A percentile compares a stretch with the other conserved stretches of the same genome.
These are phyloP conservation scores for Tor tambroides DNA, from an alignment of 2,113 vertebrate species.

Conservation along the genomic window DNA sequence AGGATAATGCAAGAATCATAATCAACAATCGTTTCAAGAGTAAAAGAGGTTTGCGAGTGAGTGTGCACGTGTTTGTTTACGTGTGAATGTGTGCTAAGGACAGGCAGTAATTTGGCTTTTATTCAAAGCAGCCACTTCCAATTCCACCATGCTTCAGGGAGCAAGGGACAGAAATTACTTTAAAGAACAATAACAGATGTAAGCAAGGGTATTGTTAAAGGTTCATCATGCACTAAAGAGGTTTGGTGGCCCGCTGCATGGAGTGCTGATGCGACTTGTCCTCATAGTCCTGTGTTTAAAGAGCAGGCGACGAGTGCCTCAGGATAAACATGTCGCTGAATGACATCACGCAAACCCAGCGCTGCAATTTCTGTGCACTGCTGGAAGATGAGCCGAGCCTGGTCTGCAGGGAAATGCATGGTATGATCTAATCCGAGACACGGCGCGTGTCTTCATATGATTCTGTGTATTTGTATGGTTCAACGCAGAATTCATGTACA, in stretches of 20 bases:
- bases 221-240: constrained; percentile 39
- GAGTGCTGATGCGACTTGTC: constrained; percentile 12
- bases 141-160: constrained; percentile 40
- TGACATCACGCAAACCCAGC: constrained; percentile 41
- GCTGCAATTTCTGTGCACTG: neutral
- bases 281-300: constrained; percentile 36
- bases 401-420: neutral
- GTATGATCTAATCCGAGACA: constrained; percentile 6
- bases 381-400: neutral
- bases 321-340: constrained; percentile 32
- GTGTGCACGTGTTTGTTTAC: constrained; percentile 12
- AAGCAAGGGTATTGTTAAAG: constrained; percentile 49
- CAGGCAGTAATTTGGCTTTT: constrained; percentile 26
- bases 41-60: neutral
- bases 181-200: constrained; percentile 47
- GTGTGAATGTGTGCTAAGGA: constrained; percentile 1
- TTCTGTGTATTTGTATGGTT: neutral
- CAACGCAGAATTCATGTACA: neutral
- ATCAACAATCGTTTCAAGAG: constrained; percentile 25
- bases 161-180: constrained; percentile 43
- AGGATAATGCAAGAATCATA: constrained; percentile 50
- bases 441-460: neutral
- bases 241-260: constrained; percentile 26
- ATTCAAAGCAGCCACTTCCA: constrained; percentile 46
- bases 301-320: constrained; percentile 24